Base-by-base conservation (phyloP, 2,888 invertebrate species). In the Cheilosia vulpina region DNA sequence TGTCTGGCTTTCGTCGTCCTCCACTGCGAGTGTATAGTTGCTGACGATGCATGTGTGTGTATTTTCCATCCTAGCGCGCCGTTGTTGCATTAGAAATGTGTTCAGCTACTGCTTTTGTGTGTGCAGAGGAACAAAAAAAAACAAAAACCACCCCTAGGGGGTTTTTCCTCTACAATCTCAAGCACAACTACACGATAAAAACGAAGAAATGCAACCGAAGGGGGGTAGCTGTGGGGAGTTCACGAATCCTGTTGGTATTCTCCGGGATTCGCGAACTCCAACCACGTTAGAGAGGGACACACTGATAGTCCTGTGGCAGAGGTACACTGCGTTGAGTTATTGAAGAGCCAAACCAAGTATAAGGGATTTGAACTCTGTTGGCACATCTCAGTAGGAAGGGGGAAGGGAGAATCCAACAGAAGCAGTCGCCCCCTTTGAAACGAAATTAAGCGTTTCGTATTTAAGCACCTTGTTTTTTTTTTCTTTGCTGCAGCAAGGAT, bases 311-410 rank as follows among this genome's bases (percentile, higher is more conserved):
- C 34, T n/a, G 19, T 50, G n/a, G 66, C 24, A 43, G 58, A 21
- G 45, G 58, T 76, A 52, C 73, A 55, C 66, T 62, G 41, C 24
- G 53, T 34, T 43, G 65, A 71, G 71, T 62, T 72, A 81, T 85
- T 72, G 55, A 76, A 81, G 71, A 77, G 17, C 66, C 45, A 55
- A 75, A 38, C 55, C 65, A 63, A 80, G 76, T 71, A 72, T 66
- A 66, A 72, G 81, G 76, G 71, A 77, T 68, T 85, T 85, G 85
- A 85, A 85, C 85, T 77, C 68, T 81, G 71, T 63, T 68, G 65
- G 66, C 63, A 71, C 52, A 71, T 19, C 41, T n/a, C 52, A 57
- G 7, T 17, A 66, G 19, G 47, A 47, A 19, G 47, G 9, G 9
- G 47, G 17, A 19, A 6, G 17, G 47, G 1, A 47, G 19, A 17